These are phyloP conservation scores for Drosophila demipolita DNA, from an alignment of 2,888 invertebrate species.

Conservation along the genomic window DNA sequence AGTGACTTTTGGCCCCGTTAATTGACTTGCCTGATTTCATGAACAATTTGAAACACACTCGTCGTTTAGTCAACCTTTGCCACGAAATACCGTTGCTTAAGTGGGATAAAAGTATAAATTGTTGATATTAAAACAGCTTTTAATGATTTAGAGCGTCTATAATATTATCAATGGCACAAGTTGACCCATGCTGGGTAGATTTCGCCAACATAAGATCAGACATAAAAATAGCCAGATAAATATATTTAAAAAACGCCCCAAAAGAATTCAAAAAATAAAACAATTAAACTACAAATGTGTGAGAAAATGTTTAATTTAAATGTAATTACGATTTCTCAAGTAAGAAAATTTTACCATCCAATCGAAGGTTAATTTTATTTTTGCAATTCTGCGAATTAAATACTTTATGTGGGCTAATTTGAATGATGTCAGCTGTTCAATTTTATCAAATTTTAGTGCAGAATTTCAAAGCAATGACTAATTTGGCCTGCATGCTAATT, in stretches of 20 bases:
- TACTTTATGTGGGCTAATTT: constrained; percentile 8
- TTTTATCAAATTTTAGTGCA: constrained; percentile 12
- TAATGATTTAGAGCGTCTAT: constrained; percentile 55
- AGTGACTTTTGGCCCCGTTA: constrained; percentile 53
- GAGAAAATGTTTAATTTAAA: constrained; percentile 13
- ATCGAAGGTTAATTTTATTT: constrained; percentile 27
- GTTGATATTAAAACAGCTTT: constrained; percentile 46
- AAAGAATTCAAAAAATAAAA: constrained; percentile 32
- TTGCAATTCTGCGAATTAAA: background rate
- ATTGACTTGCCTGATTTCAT: constrained; percentile 54
- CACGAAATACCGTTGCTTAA: constrained; percentile 45
- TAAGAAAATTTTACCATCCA: constrained; percentile 15
- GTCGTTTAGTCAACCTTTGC: constrained; percentile 50
- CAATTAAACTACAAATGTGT: constrained; percentile 53
- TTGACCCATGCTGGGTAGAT: constrained; percentile 16
- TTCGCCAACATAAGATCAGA: constrained; percentile 48
- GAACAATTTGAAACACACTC: constrained; percentile 57
- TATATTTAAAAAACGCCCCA: constrained; percentile 11
- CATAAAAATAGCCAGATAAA: constrained; percentile 58
- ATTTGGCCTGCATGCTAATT: background rate
- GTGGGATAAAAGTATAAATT: constrained; percentile 12
- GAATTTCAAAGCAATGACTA: background rate
- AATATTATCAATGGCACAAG: constrained; percentile 45
- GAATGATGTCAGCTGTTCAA: constrained; percentile 41
- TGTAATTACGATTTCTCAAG: constrained; percentile 4